A percentile compares a stretch with the other conserved stretches of the same genome.
Conservation (phyloP, 2,797 vertebrate genomes). For the Pseudochirops cupreus region DNA sequence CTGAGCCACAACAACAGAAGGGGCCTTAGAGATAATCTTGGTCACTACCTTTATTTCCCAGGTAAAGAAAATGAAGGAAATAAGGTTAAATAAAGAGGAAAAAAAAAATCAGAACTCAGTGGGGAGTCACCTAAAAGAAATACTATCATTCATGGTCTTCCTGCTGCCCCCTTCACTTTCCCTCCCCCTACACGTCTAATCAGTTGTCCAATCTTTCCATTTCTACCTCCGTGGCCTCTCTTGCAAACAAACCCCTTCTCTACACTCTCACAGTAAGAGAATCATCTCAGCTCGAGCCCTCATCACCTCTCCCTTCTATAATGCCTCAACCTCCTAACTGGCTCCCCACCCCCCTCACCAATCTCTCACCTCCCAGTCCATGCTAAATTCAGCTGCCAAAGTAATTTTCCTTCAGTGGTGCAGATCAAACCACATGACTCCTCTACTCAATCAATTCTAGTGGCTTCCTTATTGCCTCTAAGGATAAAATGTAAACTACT, state of each 20-base stretch:
- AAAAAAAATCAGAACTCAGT: neutral
- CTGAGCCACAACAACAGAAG: neutral
- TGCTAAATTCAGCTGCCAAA: neutral
- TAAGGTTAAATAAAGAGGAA: neutral
- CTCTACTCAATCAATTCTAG: neutral
- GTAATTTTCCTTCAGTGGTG: neutral
- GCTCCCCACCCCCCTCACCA: neutral
- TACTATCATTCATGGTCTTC: neutral
- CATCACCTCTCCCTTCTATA: neutral
- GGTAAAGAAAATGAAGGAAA: neutral
- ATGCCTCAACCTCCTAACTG: neutral
- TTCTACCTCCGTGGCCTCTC: neutral
- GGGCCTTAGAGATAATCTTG: neutral
- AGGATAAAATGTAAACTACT: neutral
- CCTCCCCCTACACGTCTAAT: neutral
- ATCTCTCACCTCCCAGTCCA: neutral
- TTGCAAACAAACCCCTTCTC: neutral
- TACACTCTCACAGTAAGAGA: neutral
- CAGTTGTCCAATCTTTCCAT: neutral
- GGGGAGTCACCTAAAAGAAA: neutral
- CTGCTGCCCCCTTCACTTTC: neutral
- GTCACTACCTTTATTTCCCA: neutral
- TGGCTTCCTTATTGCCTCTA: neutral
- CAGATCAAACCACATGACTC: neutral
- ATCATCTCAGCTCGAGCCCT: neutral